Conservation (phyloP, 2,797 vertebrate species). For the Chiloscyllium punctatum region DNA sequence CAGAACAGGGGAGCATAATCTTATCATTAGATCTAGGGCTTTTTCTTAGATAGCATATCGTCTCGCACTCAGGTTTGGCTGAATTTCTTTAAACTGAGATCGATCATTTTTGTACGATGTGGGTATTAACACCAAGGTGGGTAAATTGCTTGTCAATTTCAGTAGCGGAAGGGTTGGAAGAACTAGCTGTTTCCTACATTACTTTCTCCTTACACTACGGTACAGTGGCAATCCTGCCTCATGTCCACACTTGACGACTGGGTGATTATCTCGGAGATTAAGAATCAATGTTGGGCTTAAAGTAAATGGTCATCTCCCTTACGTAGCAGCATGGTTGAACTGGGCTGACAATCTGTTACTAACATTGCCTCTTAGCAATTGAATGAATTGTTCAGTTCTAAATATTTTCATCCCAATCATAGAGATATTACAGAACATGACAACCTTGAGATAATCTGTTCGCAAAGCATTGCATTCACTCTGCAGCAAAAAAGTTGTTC, state of each 20-base stretch:
- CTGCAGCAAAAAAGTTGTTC: not conserved
- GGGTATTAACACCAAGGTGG: not conserved
- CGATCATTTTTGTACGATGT: not conserved
- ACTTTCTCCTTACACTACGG: not conserved
- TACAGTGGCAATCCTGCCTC: not conserved
- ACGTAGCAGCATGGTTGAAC: not conserved
- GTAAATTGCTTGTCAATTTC: not conserved
- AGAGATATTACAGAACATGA: not conserved
- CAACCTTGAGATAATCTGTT: not conserved
- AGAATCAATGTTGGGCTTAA: not conserved
- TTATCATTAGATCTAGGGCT: not conserved
- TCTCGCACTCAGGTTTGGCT: not conserved
- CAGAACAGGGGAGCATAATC: not conserved
- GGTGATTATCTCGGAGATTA: not conserved
- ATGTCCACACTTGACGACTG: not conserved
- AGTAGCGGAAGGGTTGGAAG: not conserved
- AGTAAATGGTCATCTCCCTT: not conserved
- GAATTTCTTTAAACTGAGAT: not conserved
- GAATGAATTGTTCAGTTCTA: not conserved
- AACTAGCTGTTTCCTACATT: not conserved
- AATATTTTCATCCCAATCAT: not conserved
- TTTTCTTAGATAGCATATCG: not conserved
- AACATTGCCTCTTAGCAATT: not conserved
- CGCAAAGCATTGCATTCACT: not conserved
- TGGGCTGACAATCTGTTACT: not conserved